These are phyloP conservation scores for Aphidoletes aphidimyza DNA, from an alignment of 2,888 invertebrate genomes.

Conservation along the genomic window DNA sequence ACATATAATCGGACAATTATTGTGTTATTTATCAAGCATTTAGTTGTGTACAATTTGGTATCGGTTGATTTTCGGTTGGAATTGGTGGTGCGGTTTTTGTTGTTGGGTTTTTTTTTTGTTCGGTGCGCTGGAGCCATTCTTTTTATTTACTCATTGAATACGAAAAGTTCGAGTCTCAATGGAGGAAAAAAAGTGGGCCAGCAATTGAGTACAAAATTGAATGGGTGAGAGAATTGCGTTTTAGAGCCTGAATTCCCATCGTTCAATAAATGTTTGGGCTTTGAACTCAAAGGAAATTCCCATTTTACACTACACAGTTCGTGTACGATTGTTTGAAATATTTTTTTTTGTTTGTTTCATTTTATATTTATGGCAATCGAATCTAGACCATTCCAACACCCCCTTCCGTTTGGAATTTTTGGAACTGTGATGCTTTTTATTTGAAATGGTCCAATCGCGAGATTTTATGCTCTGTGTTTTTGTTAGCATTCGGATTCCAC, in stretches of 20 bases:
- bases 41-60: constrained; percentile 16
- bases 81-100: neutral
- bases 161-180: neutral
- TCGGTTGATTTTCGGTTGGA: neutral
- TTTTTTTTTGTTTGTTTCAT: neutral
- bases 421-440: neutral
- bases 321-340: neutral
- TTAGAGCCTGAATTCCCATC: constrained; percentile 35
- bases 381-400: neutral
- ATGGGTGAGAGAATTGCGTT: constrained; percentile 51
- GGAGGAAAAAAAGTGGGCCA: neutral
- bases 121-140: neutral
- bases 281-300: neutral
- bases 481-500: neutral
- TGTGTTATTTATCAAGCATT: constrained; percentile 51
- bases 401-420: neutral
- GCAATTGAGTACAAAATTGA: constrained; percentile 41
- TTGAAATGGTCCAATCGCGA: constrained; percentile 10
- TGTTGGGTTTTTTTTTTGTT: neutral
- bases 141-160: constrained; percentile 39
- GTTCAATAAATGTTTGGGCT: constrained; percentile 30
- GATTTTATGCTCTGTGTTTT: neutral
- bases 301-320: neutral
- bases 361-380: neutral
- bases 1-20: constrained; percentile 46